These are phyloP conservation scores for Drosophila sp. DNA, from an alignment of 1,140 invertebrate species.

Conservation along the genomic window DNA sequence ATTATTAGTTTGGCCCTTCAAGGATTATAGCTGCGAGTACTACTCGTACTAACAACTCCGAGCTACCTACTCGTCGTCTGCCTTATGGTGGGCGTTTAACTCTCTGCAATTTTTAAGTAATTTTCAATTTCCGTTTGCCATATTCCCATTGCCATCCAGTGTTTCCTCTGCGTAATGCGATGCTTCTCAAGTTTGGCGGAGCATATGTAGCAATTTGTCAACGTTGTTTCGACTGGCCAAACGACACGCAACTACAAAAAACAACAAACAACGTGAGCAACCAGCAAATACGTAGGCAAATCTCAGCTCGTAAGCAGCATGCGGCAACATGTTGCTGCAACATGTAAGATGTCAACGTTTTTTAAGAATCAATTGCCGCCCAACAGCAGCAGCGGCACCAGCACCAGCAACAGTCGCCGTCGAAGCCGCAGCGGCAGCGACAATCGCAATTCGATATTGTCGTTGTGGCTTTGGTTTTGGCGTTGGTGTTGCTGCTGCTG, in stretches of 20 bases:
- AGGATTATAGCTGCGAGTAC: constrained; percentile 45
- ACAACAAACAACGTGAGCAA: constrained; percentile 12
- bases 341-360: constrained; percentile 77
- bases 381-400: constrained; percentile 40
- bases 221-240: constrained; percentile 48
- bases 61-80: constrained; percentile 42
- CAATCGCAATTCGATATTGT: constrained; percentile 69
- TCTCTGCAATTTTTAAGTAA: constrained; percentile 61
- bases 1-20: constrained; percentile 73
- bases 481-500: constrained; percentile 33
- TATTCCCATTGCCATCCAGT: constrained; percentile 16
- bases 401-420: background rate
- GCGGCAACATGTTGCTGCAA: constrained; percentile 70
- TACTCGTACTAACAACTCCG: constrained; percentile 17
- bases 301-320: constrained; percentile 27
- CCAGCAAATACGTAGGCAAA: constrained; percentile 45
- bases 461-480: constrained; percentile 48
- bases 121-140: constrained; percentile 80
- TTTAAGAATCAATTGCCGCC: constrained; percentile 80
- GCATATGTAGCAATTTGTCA: constrained; percentile 75
- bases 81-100: constrained; percentile 66
- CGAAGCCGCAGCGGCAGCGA: constrained; percentile 35
- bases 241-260: constrained; percentile 6
- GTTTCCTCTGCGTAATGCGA: constrained; percentile 50
- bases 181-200: constrained; percentile 37